Evolutionary conservation across 1,140 invertebrate species (phyloP).

Genomic region (Potamilus streckersoni): DNA sequence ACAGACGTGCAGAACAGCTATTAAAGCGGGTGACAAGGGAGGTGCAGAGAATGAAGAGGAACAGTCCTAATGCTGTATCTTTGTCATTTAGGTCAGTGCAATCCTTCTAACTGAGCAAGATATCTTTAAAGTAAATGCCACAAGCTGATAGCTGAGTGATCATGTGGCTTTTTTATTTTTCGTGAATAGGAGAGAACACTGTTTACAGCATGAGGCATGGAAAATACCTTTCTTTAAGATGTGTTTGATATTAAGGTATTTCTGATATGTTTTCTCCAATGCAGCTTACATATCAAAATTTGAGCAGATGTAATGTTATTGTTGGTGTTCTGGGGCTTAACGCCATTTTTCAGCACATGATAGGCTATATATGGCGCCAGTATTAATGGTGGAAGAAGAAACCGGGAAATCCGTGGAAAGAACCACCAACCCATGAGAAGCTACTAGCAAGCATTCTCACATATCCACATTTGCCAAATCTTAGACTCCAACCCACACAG

Average conservation of each 20-base stretch:
- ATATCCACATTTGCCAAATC: too few relatives aligned
- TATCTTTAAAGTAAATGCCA: background rate
- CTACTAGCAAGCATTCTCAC: too few relatives aligned
- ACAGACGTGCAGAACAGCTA: constrained; percentile 47
- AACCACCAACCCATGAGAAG: too few relatives aligned
- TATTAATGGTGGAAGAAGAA: too few relatives aligned
- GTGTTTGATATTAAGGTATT: background rate
- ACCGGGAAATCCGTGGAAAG: too few relatives aligned
- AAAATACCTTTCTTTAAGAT: background rate
- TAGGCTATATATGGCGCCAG: too few relatives aligned
- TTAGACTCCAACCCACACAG: too few relatives aligned
- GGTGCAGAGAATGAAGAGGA: constrained; percentile 88
- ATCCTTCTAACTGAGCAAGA: background rate
- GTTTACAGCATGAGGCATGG: background rate
- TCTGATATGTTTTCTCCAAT: background rate
- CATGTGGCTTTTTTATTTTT: background rate
- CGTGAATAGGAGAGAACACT: background rate
- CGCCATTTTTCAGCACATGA: too few relatives aligned
- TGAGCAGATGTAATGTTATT: too few relatives aligned
- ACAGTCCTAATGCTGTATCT: constrained; percentile 88
- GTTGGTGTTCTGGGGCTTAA: too few relatives aligned
- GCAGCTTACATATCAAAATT: too few relatives aligned
- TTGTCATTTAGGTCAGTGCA: constrained; percentile 91
- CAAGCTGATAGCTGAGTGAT: background rate
- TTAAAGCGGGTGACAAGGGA: constrained; percentile 65